Base-by-base conservation (phyloP, 2,797 vertebrate species). In the Phoxinus dragarum region DNA sequence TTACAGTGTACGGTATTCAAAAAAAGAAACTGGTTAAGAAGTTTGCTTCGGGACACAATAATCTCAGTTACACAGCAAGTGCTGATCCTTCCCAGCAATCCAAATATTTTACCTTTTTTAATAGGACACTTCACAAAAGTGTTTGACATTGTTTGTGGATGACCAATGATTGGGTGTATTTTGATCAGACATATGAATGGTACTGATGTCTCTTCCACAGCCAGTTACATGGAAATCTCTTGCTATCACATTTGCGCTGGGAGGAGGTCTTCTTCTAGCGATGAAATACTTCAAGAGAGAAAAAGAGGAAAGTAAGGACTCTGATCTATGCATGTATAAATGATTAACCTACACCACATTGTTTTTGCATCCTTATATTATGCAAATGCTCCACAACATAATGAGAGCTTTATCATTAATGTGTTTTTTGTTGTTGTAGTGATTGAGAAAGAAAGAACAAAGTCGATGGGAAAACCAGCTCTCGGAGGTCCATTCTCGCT, bases 171-270 rank as follows among this genome's bases (percentile, higher is more conserved):
- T 9, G 27, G 19, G 44, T 73, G n/a, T 49, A 31, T 49, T 74
- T 52, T 47, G 1, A 6, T 74, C 1, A 42, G 16, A 36, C 14
- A 14, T 21, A 36, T 6, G 19, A 67, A 17, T 38, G 31, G 64
- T 47, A 6, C 34, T 17, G 2, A 61, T 86, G 8, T 84, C 89
- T 88, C 88, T 78, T 91, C 72, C 75, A 76, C 94, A 99, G 98
- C 96, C 97, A 19, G 97, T 99, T 87, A 97, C 97, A 0, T 99
- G 98, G 98, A 97, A 96, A 90, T 98, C 97, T 75, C 93, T 99
- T 88, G 97, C 94, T 0, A 11, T 97, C 67, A 97, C 97, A 0
- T 95, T 96, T 90, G 95, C 96, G 3, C 69, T 99, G 8, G 97
- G 98, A 4, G 97, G 98, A 8, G 86, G 92, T 27, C 87, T 98